Conservation (phyloP, 1,140 invertebrate genomes). For the Stegodyphus mimosarum region DNA sequence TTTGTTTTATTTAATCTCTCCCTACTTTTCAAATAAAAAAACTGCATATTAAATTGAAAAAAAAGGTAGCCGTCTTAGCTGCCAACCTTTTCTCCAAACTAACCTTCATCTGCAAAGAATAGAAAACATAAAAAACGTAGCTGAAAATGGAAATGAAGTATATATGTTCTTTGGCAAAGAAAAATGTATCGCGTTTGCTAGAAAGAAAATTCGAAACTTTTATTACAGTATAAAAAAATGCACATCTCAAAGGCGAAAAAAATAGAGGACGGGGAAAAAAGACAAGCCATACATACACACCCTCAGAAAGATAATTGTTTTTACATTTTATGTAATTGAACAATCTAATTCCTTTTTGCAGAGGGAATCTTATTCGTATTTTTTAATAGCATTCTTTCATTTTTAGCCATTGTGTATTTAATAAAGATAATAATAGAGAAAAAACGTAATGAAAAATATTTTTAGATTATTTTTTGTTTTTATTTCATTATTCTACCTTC, state of each 20-base stretch:
- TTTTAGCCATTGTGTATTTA: constrained; percentile 53
- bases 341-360: constrained; percentile 32
- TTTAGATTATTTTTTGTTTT: too few relatives aligned
- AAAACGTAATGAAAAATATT: constrained; percentile 45
- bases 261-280: too few relatives aligned
- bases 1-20: too few relatives aligned
- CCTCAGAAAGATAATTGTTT: neutral
- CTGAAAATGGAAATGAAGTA: constrained; percentile 19
- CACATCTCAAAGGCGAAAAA: too few relatives aligned
- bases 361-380: constrained; percentile 1
- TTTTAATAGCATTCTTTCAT: constrained; percentile 10
- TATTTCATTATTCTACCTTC: neutral
- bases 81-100: too few relatives aligned
- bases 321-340: constrained; percentile 30
- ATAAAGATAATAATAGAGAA: constrained; percentile 55
- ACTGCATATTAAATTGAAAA: neutral
- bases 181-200: constrained; percentile 1
- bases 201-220: neutral
- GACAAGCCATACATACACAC: too few relatives aligned
- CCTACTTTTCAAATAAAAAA: neutral
- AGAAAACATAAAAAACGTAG: neutral
- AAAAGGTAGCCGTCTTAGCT: too few relatives aligned
- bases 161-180: constrained; percentile 13
- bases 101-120: too few relatives aligned
- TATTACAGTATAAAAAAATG: constrained; percentile 16